Evolutionary conservation across 1,140 invertebrate species (phyloP).

Genomic region (Drosophila orosa): DNA sequence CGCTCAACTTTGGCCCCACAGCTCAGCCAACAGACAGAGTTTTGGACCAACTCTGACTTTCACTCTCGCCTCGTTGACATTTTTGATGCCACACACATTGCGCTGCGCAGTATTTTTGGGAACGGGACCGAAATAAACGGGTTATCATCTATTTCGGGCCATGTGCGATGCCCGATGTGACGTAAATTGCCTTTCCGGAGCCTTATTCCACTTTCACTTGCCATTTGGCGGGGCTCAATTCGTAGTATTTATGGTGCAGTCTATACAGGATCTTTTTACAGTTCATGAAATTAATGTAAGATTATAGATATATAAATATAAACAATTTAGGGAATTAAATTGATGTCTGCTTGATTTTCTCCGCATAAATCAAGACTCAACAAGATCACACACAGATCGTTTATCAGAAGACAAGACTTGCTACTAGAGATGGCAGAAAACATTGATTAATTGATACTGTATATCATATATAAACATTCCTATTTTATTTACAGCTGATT

Average conservation of each 20-base stretch:
- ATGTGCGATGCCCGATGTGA: constrained; percentile 26
- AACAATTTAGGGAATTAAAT: not conserved
- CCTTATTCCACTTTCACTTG: constrained; percentile 39
- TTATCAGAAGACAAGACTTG: no score
- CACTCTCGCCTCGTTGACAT: constrained; percentile 33
- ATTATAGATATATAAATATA: not conserved
- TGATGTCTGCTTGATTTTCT: not conserved
- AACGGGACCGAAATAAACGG: constrained; percentile 39
- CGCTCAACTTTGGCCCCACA: constrained; percentile 14
- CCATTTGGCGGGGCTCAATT: constrained; percentile 14
- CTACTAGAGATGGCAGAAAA: no score
- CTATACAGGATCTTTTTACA: constrained; percentile 1
- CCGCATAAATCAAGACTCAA: no score
- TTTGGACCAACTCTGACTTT: constrained; percentile 27
- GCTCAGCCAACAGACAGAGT: constrained; percentile 10
- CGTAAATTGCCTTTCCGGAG: constrained; percentile 34
- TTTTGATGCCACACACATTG: constrained; percentile 35
- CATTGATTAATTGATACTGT: no score
- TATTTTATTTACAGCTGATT: no score
- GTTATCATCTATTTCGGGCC: constrained; percentile 38
- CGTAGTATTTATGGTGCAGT: constrained; percentile 22
- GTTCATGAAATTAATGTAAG: not conserved
- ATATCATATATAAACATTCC: no score
- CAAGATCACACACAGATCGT: no score
- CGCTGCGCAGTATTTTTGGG: constrained; percentile 22